Evolutionary conservation across 2,113 vertebrate species (phyloP).

Genomic region (Menura novaehollandiae): DNA sequence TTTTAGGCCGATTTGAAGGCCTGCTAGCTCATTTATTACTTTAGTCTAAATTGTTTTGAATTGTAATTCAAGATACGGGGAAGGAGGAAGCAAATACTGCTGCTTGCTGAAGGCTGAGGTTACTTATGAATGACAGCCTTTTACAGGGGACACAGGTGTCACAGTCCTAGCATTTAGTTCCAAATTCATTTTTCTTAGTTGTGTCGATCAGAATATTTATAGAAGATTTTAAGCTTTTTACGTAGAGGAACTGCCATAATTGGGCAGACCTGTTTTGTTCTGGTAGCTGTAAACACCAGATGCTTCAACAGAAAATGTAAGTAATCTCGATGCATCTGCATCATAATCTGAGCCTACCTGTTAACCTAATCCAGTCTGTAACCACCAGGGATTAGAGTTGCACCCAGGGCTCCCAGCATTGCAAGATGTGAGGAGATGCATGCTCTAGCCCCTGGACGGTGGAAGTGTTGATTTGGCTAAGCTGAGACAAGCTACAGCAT

Average conservation of each 20-base stretch:
- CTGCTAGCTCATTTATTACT: neutral
- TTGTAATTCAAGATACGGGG: fast-evolving
- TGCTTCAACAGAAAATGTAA: neutral
- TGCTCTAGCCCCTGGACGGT: neutral
- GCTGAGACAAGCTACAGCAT: neutral
- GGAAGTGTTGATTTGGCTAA: neutral
- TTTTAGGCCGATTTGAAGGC: neutral
- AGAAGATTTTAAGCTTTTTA: neutral
- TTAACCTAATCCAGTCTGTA: neutral
- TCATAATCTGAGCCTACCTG: neutral
- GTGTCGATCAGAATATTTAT: neutral
- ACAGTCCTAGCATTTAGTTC: neutral
- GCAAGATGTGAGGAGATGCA: neutral
- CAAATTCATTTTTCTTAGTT: neutral
- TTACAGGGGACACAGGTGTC: neutral
- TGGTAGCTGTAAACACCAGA: neutral
- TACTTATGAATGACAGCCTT: neutral
- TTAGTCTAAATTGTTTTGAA: neutral
- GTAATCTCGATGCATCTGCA: neutral
- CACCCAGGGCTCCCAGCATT: neutral
- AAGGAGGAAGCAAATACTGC: neutral
- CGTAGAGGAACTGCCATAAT: neutral
- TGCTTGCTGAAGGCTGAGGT: neutral
- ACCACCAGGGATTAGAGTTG: neutral
- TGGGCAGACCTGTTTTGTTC: neutral